These are phyloP conservation scores for Sebastes elongatus DNA, from an alignment of 2,797 vertebrate species.

Conservation along the genomic window DNA sequence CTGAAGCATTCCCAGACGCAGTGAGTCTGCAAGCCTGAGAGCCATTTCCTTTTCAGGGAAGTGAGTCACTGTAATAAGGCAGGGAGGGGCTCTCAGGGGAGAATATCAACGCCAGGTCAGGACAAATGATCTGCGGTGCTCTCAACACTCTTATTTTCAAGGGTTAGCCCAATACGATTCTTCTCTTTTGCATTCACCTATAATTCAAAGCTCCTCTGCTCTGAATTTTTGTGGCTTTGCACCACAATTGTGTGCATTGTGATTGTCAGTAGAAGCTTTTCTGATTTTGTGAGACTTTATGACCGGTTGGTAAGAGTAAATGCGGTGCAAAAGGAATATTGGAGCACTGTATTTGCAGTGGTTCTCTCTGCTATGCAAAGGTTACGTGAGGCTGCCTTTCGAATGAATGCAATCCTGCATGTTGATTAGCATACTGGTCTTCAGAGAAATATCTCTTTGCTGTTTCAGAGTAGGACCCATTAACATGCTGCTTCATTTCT, in stretches of 20 bases:
- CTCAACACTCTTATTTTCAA: conserved; percentile 28
- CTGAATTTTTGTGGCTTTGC: conserved; percentile 9
- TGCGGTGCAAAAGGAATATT: neutral
- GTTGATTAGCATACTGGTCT: conserved; percentile 13
- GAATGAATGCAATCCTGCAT: neutral
- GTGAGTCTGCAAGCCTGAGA: conserved; percentile 70
- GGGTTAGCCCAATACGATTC: conserved; percentile 29
- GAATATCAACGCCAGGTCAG: conserved; percentile 63
- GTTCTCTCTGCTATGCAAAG: neutral
- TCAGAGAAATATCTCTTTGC: neutral
- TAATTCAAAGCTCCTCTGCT: conserved; percentile 1
- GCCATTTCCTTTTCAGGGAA: conserved; percentile 79
- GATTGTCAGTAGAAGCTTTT: neutral
- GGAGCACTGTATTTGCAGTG: neutral
- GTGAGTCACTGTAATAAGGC: conserved; percentile 81
- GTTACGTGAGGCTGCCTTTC: neutral
- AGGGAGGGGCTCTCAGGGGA: conserved; percentile 74
- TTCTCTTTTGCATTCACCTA: conserved; percentile 18
- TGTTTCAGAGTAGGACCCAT: neutral
- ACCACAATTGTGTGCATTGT: neutral
- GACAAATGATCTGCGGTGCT: conserved; percentile 54
- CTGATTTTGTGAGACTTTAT: neutral
- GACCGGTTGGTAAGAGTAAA: neutral
- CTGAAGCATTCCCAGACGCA: conserved; percentile 75
- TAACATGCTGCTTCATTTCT: neutral